Base-by-base conservation (phyloP, 2,113 vertebrate genomes). In the Danionella cerebrum region DNA sequence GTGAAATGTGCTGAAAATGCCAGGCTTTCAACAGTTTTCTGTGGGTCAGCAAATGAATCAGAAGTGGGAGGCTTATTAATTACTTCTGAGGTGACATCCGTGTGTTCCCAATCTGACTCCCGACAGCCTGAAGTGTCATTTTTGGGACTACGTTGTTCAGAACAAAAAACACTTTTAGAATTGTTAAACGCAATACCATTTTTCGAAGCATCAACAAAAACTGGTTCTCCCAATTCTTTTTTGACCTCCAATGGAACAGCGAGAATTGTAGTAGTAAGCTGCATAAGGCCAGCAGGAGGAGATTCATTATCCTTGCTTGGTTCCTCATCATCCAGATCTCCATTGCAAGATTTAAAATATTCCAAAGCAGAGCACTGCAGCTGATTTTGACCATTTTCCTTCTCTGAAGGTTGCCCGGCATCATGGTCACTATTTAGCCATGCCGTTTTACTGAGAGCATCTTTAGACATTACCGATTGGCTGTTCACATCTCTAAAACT, bases 221-320 rank as follows among this genome's bases (percentile, higher is more conserved):
- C n/a, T n/a, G n/a, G n/a, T n/a, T n/a, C n/a, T 24, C 24, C 35
- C n/a, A 52, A 52, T 16, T 65, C 67, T 10, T 45, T 24, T 0
- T 6, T 7, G 8, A 35, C 11, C 5, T 14, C 19, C 14, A 64
- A 48, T 33, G 3, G 7, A 24, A 8, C 12, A 16, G 42, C 21
- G 3, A n/a, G n/a, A n/a, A n/a, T n/a, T n/a, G 42, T 5, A 6
- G 18, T 12, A n/a, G 8, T 25, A 27, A 9, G 11, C 27, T 13
- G 39, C 31, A 25, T 18, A n/a, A 44, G 38, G 14, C 16, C 29
- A 19, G 12, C 8, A 6, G 14, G 18, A 42, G 39, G 11, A 45
- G 25, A 60, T 8, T 48, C 42, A 35, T 64, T 64, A 64, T 64
- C 44, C 19, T 48, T 48, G 44, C 48, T 48, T 36, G 36, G 44